Percentiles rank a stretch among this genome's conserved stretches.
Evolutionary conservation across 1,140 invertebrate species (phyloP).

Genomic region (Lithobius niger): DNA sequence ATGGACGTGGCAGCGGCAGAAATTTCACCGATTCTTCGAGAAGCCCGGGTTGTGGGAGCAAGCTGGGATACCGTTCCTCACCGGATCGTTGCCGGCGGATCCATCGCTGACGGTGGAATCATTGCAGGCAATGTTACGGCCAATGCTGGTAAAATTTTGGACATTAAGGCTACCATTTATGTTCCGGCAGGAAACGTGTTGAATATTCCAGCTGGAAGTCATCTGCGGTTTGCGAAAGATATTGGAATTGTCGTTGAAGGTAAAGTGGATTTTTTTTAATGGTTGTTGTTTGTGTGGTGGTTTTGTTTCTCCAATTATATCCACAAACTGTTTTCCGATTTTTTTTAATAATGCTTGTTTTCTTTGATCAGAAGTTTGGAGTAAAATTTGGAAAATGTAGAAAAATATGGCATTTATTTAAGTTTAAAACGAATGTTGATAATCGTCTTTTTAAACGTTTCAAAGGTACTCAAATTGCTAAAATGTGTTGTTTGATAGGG

Average conservation of each 20-base stretch:
- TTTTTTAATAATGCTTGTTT: too few species aligned
- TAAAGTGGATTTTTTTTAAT: too few species aligned
- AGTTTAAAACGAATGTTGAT: too few species aligned
- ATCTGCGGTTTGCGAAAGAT: not conserved
- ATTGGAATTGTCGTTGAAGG: constrained; percentile 1
- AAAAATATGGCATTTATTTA: too few species aligned
- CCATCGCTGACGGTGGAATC: not conserved
- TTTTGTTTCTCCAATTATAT: too few species aligned
- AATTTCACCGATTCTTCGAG: not conserved
- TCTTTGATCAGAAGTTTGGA: too few species aligned
- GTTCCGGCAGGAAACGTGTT: not conserved
- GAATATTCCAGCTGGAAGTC: not conserved
- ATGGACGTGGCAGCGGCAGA: not conserved
- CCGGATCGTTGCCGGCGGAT: not conserved
- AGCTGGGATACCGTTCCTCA: not conserved
- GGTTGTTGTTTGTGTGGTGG: too few species aligned
- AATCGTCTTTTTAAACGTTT: too few species aligned
- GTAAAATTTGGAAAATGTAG: too few species aligned
- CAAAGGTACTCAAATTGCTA: too few species aligned
- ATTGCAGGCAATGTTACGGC: not conserved
- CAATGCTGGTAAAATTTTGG: not conserved
- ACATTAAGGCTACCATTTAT: not conserved
- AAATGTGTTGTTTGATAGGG: too few species aligned
- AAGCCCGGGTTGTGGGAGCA: not conserved
- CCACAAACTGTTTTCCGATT: too few species aligned